phyloP scores from a whole-genome alignment of 1,140 invertebrate genomes.

The Orius insidiosus region DNA sequence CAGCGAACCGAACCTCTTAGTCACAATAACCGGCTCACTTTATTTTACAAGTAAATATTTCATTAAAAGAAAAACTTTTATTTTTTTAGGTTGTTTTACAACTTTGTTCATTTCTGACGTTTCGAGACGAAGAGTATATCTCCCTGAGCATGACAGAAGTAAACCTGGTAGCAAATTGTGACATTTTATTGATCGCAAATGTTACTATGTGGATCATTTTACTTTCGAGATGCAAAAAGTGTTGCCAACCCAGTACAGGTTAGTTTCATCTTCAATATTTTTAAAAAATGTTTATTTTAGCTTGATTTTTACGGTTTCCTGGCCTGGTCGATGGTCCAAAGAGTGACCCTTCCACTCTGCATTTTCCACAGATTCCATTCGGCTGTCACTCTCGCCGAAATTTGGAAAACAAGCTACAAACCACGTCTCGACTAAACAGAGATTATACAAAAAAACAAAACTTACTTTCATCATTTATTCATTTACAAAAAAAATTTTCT shows the following conservation, averaged over 20 bases:
- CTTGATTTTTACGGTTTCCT: slow-evolving; percentile 85
- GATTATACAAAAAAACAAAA: slow-evolving; percentile 7
- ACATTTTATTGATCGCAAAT: slow-evolving; percentile 90
- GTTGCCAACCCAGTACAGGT: slow-evolving; percentile 63
- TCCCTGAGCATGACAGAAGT: slow-evolving; percentile 76
- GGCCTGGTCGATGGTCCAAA: slow-evolving; percentile 85
- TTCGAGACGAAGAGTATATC: slow-evolving; percentile 69
- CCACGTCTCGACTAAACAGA: slow-evolving; percentile 56
- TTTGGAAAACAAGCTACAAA: slow-evolving; percentile 97
- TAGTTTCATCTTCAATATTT: slow-evolving; percentile 4
- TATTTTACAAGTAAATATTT: slow-evolving; percentile 52
- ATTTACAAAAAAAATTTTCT: no score
- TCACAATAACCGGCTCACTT: slow-evolving; percentile 74
- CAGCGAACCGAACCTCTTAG: slow-evolving; percentile 71
- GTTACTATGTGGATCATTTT: slow-evolving; percentile 86
- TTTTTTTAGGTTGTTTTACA: slow-evolving; percentile 61
- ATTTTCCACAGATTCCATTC: slow-evolving; percentile 97
- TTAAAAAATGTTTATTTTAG: slow-evolving; percentile 33
- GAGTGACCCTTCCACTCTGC: slow-evolving; percentile 81
- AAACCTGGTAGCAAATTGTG: slow-evolving; percentile 90
- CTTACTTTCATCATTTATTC: no score
- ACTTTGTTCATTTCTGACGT: slow-evolving; percentile 91
- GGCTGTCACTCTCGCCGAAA: slow-evolving; percentile 88
- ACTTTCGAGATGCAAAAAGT: slow-evolving; percentile 93
- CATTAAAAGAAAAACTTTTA: neutral